phyloP scores from a whole-genome alignment of 2,797 vertebrate genomes.

The Phalloptychus januarius region DNA sequence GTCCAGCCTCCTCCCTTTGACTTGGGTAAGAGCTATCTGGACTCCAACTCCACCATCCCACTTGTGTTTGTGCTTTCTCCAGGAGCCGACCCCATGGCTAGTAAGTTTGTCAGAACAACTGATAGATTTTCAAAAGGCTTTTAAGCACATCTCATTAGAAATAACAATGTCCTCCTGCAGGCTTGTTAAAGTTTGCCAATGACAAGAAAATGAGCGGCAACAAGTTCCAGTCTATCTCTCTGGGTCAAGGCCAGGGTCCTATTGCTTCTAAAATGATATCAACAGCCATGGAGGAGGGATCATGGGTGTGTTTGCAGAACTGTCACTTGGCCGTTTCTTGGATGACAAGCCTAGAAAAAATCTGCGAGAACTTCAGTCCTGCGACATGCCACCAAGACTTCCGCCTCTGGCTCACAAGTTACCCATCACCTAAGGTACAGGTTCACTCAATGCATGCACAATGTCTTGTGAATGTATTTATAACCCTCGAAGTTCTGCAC shows the following conservation, averaged over 20 bases:
- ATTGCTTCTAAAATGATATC: slow-evolving; percentile 92
- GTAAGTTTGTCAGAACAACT: slow-evolving; percentile 80
- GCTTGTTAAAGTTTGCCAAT: slow-evolving; percentile 92
- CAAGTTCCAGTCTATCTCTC: slow-evolving; percentile 95
- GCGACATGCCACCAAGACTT: slow-evolving; percentile 88
- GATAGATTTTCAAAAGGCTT: slow-evolving; percentile 1
- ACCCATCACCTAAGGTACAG: slow-evolving; percentile 90
- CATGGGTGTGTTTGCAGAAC: slow-evolving; percentile 97
- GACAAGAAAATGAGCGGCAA: slow-evolving; percentile 87
- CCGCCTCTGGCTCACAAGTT: slow-evolving; percentile 97
- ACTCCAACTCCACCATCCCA: slow-evolving; percentile 90
- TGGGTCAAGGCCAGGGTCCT: slow-evolving; percentile 97
- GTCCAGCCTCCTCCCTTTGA: slow-evolving; percentile 97
- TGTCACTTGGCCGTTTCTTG: slow-evolving; percentile 97
- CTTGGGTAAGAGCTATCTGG: slow-evolving; percentile 91
- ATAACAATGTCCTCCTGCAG: slow-evolving; percentile 67
- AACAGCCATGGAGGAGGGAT: slow-evolving; percentile 86
- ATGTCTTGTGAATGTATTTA: background rate
- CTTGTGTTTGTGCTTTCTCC: slow-evolving; percentile 95
- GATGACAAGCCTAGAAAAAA: slow-evolving; percentile 96
- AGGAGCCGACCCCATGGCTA: slow-evolving; percentile 98
- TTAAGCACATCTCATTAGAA: slow-evolving; percentile 4
- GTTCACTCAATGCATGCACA: background rate
- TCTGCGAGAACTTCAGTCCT: slow-evolving; percentile 89
- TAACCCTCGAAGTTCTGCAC: background rate